Percentiles rank a stretch among this genome's conserved stretches.
Conservation (phyloP, 64 coral and sea anemone genomes). For the Stylophora pistillata region DNA sequence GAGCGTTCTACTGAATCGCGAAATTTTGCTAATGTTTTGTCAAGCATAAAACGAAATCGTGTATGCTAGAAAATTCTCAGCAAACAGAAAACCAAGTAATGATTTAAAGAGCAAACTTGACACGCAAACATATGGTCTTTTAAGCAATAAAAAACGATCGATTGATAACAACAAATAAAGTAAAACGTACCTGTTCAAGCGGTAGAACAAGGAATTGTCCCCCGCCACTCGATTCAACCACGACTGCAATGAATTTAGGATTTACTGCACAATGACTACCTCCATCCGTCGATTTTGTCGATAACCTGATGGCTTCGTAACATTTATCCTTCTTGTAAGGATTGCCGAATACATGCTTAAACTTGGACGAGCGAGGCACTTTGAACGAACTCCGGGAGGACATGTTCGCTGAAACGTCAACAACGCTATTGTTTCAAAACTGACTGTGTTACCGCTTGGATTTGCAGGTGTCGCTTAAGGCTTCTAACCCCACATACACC, state of each 20-base stretch:
- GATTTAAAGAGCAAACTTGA: conserved; percentile 12
- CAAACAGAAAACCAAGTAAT: not conserved
- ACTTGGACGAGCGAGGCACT: conserved; percentile 78
- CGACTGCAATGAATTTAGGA: conserved; percentile 98
- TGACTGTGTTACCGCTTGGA: not conserved
- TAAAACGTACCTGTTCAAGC: conserved; percentile 74
- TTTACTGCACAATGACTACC: conserved; percentile 97
- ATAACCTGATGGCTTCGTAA: conserved; percentile 89
- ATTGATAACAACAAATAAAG: not conserved
- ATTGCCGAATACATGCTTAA: conserved; percentile 93
- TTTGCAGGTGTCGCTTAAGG: conserved; percentile 4
- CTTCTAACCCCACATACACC: not conserved
- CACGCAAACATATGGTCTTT: not conserved
- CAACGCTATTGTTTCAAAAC: not conserved
- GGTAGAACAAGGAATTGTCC: conserved; percentile 88
- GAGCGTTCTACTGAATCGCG: not conserved
- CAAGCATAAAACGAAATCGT: not conserved
- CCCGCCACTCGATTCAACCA: conserved; percentile 83
- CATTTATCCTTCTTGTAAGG: conserved; percentile 88
- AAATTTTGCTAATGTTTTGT: conserved; percentile 10
- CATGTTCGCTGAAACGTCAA: conserved; percentile 49
- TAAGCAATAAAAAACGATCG: not conserved
- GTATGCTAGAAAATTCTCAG: not conserved
- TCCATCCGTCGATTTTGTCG: conserved; percentile 81
- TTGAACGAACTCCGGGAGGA: conserved; percentile 80